Evolutionary conservation across 2,888 invertebrate species (phyloP).

Genomic region (Lamellibrachia columna): DNA sequence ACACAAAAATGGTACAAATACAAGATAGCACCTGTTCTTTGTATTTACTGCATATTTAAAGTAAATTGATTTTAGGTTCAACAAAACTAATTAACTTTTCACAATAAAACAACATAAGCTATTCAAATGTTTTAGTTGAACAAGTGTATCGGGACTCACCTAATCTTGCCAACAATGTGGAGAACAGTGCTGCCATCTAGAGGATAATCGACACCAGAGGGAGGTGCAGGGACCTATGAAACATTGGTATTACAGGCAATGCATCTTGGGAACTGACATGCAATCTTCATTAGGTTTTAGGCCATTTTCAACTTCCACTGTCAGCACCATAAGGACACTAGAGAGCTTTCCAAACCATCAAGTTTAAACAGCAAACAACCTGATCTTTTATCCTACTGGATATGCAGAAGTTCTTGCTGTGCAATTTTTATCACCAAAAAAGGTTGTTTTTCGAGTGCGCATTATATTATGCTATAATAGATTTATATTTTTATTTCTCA

Average conservation of each 20-base stretch:
- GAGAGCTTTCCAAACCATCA: slow-evolving; percentile 23
- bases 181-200: slow-evolving; percentile 74
- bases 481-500: too few species aligned
- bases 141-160: slow-evolving; percentile 43
- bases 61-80: too few species aligned
- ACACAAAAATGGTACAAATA: too few species aligned
- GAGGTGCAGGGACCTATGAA: slow-evolving; percentile 47
- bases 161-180: slow-evolving; percentile 74
- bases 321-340: not conserved
- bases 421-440: not conserved
- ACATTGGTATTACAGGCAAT: not conserved
- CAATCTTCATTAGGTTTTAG: not conserved
- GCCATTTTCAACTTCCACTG: not conserved
- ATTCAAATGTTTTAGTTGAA: not conserved
- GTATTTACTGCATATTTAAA: too few species aligned
- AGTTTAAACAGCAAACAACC: slow-evolving; percentile 49
- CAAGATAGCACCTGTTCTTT: too few species aligned
- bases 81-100: not conserved
- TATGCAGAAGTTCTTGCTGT: not conserved
- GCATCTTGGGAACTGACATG: not conserved
- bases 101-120: not conserved
- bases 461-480: too few species aligned
- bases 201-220: slow-evolving; percentile 74
- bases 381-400: not conserved
- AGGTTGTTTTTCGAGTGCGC: too few species aligned